Percentiles rank a stretch among this genome's conserved stretches.
These are phyloP conservation scores for Drosophila hamatofila DNA, from an alignment of 2,888 invertebrate genomes.

Conservation along the genomic window DNA sequence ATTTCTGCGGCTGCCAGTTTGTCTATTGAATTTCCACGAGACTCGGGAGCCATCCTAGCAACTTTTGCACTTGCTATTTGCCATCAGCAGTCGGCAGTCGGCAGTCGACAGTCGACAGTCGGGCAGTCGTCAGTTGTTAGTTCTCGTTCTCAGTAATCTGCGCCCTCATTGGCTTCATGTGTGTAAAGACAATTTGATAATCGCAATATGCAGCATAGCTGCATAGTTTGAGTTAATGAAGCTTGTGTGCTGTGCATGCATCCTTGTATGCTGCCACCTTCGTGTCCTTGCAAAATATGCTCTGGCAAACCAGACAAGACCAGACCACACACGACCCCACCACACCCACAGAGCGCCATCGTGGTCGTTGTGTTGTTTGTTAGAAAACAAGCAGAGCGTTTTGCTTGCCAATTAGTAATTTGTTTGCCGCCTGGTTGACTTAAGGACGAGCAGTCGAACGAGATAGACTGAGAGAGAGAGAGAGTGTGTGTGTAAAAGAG, in stretches of 20 bases:
- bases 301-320: constrained; percentile 25
- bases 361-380: constrained; percentile 63
- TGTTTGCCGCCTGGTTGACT: constrained; percentile 66
- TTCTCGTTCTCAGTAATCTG: constrained; percentile 11
- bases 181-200: constrained; percentile 79
- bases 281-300: constrained; percentile 18
- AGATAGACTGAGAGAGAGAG: background rate
- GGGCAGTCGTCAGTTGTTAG: constrained; percentile 29
- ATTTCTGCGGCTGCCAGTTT: constrained; percentile 72
- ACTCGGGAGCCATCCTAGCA: constrained; percentile 16
- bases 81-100: constrained; percentile 49
- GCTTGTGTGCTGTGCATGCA: constrained; percentile 66
- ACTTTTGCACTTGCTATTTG: constrained; percentile 65
- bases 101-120: constrained; percentile 21
- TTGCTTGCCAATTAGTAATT: constrained; percentile 80
- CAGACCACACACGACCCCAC: constrained; percentile 12
- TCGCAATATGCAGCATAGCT: constrained; percentile 80
- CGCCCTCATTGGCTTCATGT: constrained; percentile 65
- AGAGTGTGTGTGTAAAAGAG: background rate
- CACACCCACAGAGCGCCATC: constrained; percentile 24
- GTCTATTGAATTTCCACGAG: constrained; percentile 33
- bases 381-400: constrained; percentile 77
- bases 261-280: constrained; percentile 40
- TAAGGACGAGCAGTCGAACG: constrained; percentile 9
- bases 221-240: constrained; percentile 80